A percentile compares a stretch with the other conserved stretches of the same genome.
Conservation (phyloP, 2,888 invertebrate genomes). For the Agrochola lota region DNA sequence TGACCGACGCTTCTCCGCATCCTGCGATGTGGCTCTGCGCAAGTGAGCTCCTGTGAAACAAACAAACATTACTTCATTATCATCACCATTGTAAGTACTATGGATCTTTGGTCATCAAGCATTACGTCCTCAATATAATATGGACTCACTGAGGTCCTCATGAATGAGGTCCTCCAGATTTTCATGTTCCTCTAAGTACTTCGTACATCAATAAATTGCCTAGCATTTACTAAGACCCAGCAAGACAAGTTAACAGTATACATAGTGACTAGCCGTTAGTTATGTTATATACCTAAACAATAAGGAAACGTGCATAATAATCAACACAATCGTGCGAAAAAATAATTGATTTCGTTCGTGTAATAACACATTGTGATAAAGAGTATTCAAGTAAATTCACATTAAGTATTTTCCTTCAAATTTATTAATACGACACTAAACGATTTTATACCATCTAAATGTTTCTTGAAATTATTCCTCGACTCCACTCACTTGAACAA, state of each 20-base stretch:
- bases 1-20: conserved; percentile 94
- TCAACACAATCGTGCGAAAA: not conserved
- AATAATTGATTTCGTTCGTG: not conserved
- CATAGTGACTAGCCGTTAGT: not conserved
- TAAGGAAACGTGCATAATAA: conserved; percentile 3
- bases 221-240: not conserved
- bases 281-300: not conserved
- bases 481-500: not conserved
- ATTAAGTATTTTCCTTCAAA: not conserved
- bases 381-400: not conserved
- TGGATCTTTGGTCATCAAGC: not conserved
- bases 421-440: too few species aligned
- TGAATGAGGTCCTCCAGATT: not conserved
- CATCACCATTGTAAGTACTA: not conserved
- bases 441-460: not conserved
- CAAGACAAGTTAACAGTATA: not conserved
- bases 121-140: not conserved
- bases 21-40: conserved; percentile 94
- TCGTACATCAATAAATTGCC: not conserved
- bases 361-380: conserved; percentile 3
- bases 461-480: not conserved
- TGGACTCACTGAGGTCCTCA: not conserved
- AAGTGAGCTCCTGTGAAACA: conserved; percentile 93
- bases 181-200: not conserved
- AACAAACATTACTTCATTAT: conserved; percentile 1